Evolutionary conservation across 2,797 vertebrate genomes (phyloP), one percentile per base, ranked within the genome.

Genomic region (Petrocephalus sullivani): DNA sequence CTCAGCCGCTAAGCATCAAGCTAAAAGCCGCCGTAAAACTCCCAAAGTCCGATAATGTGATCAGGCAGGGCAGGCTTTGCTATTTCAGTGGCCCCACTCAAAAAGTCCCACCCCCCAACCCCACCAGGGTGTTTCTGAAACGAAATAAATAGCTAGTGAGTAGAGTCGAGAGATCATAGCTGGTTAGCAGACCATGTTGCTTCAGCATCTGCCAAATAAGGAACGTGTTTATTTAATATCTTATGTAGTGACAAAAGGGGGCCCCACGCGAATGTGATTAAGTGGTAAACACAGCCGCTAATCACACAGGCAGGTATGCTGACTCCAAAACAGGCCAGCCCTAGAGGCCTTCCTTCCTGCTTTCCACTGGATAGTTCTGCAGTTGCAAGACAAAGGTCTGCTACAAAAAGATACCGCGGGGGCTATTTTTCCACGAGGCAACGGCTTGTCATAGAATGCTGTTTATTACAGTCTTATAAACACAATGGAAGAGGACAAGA

Each of bases 401-500:
- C 19, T 58, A 37, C 33, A 86, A 58, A 56, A 41, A 86, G 84
- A 84, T 84, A 84, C 82, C 0, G 21, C 0, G 61, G 10, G 23
- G 21, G 5, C 51, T 6, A 19, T 37, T 14, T 85, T 58, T 56
- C 23, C 28, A 85, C 41, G 54, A 57, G 33, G 23, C 33, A n/a
- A 58, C 33, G 14, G 84, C 56, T 54, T 14, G 6, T 41, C 14
- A 3, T 19, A 86, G 84, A 86, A 86, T 86, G 56, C 56, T 86
- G 84, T 86, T 86, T 86, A 86, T 86, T 86, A 9, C 33, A 21
- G 84, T 58, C 14, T 58, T 60, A 86, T 86, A 86, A 60, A 86
- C 84, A 58, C 84, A 58, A 58, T 58, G 54, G 53, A 86, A 86
- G 28, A 86, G 16, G 84, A 58, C 56, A 58, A 58, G 83, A 33